phyloP scores from a whole-genome alignment of 2,113 vertebrate species.

The Sinocyclocheilus anshuiensis region DNA sequence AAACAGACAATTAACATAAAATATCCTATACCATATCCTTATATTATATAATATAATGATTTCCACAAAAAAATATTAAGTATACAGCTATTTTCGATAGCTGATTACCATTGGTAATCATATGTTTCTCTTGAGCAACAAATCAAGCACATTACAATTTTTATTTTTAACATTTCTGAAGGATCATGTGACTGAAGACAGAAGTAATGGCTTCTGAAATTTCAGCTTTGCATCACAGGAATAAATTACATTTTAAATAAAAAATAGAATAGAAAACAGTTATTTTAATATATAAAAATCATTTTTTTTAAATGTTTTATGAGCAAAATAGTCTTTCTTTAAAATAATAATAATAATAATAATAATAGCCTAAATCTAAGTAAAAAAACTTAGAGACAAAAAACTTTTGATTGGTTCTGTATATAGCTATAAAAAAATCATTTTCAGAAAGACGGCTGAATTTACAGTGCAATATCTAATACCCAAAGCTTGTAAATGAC shows the following conservation, averaged over 20 bases:
- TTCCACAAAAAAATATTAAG: not conserved
- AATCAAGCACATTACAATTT: not conserved
- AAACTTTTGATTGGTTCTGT: not conserved
- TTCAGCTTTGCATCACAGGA: not conserved
- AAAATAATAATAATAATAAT: too few relatives aligned
- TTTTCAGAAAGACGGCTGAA: not conserved
- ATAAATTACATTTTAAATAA: not conserved
- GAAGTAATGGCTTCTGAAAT: not conserved
- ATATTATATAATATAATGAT: not conserved
- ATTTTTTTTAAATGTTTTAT: too few relatives aligned
- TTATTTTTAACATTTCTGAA: not conserved
- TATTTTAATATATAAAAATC: not conserved
- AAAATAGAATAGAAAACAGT: not conserved
- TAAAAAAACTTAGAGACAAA: too few relatives aligned
- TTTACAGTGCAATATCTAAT: conserved; percentile 3
- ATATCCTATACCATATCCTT: not conserved
- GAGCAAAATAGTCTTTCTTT: too few relatives aligned
- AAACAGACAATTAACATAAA: not conserved
- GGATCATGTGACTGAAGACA: not conserved
- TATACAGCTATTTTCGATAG: not conserved
- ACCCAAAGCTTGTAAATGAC: conserved; percentile 5
- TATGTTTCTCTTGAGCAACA: not conserved
- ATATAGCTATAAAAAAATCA: not conserved
- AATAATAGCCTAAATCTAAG: too few relatives aligned
- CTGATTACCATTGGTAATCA: not conserved